phyloP scores from a whole-genome alignment of 1,140 invertebrate genomes.

The Campoletis sonorensis region DNA sequence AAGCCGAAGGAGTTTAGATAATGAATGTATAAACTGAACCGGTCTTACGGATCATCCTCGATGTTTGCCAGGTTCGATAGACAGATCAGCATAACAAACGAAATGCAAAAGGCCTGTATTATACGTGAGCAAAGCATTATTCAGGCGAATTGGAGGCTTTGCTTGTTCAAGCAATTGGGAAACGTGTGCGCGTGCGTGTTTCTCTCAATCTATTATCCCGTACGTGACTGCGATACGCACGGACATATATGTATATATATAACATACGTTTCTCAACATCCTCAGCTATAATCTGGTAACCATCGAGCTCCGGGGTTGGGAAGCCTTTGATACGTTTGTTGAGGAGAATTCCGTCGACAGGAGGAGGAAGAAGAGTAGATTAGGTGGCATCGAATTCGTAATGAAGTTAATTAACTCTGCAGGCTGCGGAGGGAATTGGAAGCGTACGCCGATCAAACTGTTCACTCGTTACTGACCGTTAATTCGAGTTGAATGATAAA shows the following conservation, averaged over 20 bases:
- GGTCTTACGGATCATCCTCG: no score
- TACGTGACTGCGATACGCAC: neutral
- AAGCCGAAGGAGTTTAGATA: no score
- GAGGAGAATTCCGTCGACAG: neutral
- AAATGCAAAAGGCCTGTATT: no score
- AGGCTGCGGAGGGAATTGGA: neutral
- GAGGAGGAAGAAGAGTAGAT: neutral
- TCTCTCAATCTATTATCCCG: neutral
- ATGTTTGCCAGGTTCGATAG: no score
- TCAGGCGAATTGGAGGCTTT: no score
- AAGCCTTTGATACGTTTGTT: conserved; percentile 22
- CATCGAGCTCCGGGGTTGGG: neutral
- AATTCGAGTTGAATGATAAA: conserved; percentile 5
- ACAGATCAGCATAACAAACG: no score
- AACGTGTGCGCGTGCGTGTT: neutral
- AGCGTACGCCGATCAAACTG: neutral
- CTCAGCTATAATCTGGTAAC: no score
- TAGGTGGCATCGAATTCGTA: neutral
- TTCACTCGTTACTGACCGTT: neutral
- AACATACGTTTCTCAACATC: no score
- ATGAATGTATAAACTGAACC: no score
- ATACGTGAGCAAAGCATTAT: no score
- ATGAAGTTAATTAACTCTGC: conserved; percentile 5
- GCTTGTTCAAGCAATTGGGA: neutral
- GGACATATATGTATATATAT: no score